These are phyloP conservation scores for Cabera pusaria DNA, from an alignment of 2,888 invertebrate genomes.

Conservation along the genomic window DNA sequence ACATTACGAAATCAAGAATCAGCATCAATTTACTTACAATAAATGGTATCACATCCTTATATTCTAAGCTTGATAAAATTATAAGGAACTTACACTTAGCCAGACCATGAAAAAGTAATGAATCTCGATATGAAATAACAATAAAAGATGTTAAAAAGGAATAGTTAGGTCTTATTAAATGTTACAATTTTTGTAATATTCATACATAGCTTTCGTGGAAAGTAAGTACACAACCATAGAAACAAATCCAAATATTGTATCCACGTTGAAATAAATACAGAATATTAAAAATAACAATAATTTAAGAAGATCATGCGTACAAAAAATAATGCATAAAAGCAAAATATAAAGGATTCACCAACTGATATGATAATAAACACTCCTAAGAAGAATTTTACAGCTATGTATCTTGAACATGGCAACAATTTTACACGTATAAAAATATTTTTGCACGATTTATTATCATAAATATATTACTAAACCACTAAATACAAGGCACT, in stretches of 20 bases:
- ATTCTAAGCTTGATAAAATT: constrained; percentile 68
- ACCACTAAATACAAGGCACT: constrained; percentile 79
- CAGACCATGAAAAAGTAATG: constrained; percentile 62
- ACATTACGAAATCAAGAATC: constrained; percentile 50
- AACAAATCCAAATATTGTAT: constrained; percentile 28
- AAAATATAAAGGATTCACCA: no score
- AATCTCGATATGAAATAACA: constrained; percentile 31
- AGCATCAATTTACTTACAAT: constrained; percentile 68
- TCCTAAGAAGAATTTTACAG: constrained; percentile 50
- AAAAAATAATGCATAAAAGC: no score
- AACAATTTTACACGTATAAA: constrained; percentile 80
- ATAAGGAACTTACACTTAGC: constrained; percentile 79
- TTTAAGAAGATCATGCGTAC: constrained; percentile 4
- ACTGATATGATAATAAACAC: constrained; percentile 1
- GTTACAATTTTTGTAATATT: background rate
- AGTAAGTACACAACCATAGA: constrained; percentile 81
- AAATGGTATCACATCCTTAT: constrained; percentile 82
- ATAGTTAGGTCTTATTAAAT: background rate
- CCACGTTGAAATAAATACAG: constrained; percentile 9
- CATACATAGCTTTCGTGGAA: constrained; percentile 38
- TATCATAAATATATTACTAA: constrained; percentile 73
- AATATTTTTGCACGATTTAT: constrained; percentile 75
- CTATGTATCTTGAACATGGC: constrained; percentile 74
- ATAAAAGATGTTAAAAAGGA: constrained; percentile 1
- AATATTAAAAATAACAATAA: constrained; percentile 34